Evolutionary conservation across 1,140 invertebrate genomes (phyloP), one percentile per base, ranked within the genome.

Genomic region (Pseudomyrmex cubaensis): DNA sequence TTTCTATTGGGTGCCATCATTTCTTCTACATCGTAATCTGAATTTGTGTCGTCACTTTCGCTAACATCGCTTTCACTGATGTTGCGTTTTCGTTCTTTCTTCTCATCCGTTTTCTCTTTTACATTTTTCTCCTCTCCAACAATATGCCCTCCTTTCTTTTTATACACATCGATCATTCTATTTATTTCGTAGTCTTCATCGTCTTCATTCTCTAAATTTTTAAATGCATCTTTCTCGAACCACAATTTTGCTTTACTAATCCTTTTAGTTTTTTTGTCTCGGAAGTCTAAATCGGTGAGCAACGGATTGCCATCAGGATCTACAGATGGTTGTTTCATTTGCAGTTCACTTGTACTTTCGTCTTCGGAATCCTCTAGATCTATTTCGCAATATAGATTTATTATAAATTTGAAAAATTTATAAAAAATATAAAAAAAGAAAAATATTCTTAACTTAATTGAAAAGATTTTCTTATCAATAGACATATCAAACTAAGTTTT

Each of bases 151-250:
- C 97, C 97, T 93, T 97, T 97, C 89, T 96, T 96, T 87, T 97
- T 96, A 90, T 96, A 97, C 48, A 95, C 95, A 87, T 97, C 96
- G 2, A 96, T 95, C 93, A 98, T 95, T 92, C 96, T 96, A 90
- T 98, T 97, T 76, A 99, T 95, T 94, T 99, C 98, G 46, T 96
- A 96, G 90, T 98, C 98, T 93, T 98, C 98, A 92, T 98, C 97
- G 62, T 96, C 96, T 69, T 98, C 97, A 83, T 96, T 95, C 86
- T 97, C 96, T 52, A 98, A 93, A 89, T 97, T 96, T 91, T 98
- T 97, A 91, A 99, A 98, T 70, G 96, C 95, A 89, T 98, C 97
- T 94, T 98, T 98, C 89, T 98, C 96, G 93, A 99, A 99, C 98
- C 98, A 99, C 12, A 97, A 93, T 85, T 98, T 95, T 0, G 97